Evolutionary conservation across 92 coral and sea anemone genomes (phyloP).

Genomic region (Siderastrea siderea): DNA sequence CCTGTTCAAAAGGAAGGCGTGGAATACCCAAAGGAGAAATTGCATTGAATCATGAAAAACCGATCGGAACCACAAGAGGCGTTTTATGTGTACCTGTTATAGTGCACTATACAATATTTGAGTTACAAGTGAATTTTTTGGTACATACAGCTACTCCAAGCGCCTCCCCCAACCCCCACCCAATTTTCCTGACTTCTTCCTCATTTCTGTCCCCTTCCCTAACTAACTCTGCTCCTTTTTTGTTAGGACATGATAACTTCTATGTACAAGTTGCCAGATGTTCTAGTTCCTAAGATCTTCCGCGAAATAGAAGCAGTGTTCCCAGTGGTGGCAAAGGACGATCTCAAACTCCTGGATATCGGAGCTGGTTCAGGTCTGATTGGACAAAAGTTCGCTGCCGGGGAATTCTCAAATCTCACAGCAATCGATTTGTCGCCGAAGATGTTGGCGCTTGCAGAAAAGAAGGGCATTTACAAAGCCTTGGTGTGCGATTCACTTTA

Average conservation of each 20-base stretch:
- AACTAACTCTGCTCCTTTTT: no score
- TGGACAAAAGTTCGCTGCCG: background rate
- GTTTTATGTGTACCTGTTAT: no score
- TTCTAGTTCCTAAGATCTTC: background rate
- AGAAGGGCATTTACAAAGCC: constrained; percentile 26
- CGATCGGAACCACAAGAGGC: no score
- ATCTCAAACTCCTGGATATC: constrained; percentile 13
- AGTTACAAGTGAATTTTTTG: no score
- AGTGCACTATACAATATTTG: no score
- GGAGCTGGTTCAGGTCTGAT: constrained; percentile 38
- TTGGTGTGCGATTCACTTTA: constrained; percentile 22
- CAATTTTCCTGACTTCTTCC: no score
- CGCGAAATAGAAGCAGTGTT: background rate
- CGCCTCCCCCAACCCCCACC: no score
- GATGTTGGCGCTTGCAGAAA: constrained; percentile 13
- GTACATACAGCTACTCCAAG: no score
- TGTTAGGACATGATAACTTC: constrained; percentile 19
- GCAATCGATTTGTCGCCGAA: constrained; percentile 12
- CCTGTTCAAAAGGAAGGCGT: no score
- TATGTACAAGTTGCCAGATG: constrained; percentile 1
- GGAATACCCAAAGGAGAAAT: no score
- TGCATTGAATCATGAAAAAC: no score
- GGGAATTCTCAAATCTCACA: background rate
- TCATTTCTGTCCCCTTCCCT: no score
- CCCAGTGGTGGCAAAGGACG: constrained; percentile 1